Evolutionary conservation across 2,113 vertebrate species (phyloP), one percentile per base, ranked within the genome.

Genomic region (Agapornis roseicollis): DNA sequence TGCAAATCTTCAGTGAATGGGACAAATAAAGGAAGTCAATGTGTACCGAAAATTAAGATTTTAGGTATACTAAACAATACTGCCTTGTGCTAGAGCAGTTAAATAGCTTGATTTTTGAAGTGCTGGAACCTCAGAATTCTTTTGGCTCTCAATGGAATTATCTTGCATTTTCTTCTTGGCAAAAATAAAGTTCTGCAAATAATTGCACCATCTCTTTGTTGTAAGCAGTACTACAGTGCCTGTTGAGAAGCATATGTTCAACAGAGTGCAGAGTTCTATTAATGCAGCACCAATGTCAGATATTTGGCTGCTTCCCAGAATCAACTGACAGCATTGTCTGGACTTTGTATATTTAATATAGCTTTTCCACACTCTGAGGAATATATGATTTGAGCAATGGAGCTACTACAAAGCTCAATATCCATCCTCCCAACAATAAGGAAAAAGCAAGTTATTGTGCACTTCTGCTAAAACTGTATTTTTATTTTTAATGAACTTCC

Each of bases 161-260:
- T 78, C 4, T 3, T 35, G 42, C 1, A 2, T 42, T 86, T 90
- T 92, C 50, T 96, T 92, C 47, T 56, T 25, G 14, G 39, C 33
- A 88, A 86, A 93, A 93, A 55, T 22, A 63, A 94, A 90, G 7
- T 80, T 78, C 69, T 90, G 44, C n/a, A 70, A 84, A 81, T 72
- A 84, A 93, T 10, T 71, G 58, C 52, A 86, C 47, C 25, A 39
- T 76, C 72, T 61, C 50, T 82, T 56, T 76, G 52, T 31, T 91
- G 63, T 70, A 87, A 93, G 87, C 58, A 94, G 71, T 60, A 94
- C 64, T 92, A 31, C 74, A 80, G 39, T 92, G 72, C 92, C 89
- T 96, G 52, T 80, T 86, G 76, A 93, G 93, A 96, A 96, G 73
- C 95, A 77, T 87, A 96, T 94, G 88, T 79, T 96, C 88, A 91